A percentile compares a stretch with the other conserved stretches of the same genome.
Conservation (phyloP, 2,797 vertebrate species). For the Sebastes hopkinsi region DNA sequence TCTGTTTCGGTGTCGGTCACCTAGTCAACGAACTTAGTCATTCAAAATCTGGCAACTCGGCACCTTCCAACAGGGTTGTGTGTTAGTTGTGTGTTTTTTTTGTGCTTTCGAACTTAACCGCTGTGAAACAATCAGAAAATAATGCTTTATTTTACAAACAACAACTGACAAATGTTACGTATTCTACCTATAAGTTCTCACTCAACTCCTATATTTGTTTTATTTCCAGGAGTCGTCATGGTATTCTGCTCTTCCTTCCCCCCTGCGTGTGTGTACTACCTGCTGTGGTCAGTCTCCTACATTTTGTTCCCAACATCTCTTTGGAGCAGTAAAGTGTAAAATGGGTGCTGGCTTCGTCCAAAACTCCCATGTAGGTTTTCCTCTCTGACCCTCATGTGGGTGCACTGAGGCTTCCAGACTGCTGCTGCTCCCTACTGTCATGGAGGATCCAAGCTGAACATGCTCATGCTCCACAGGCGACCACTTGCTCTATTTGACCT, state of each 20-base stretch:
- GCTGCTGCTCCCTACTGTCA: conserved; percentile 43
- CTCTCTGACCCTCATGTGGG: conserved; percentile 33
- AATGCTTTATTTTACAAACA: no score
- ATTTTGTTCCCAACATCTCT: conserved; percentile 90
- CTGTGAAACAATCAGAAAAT: no score
- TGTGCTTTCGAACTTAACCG: no score
- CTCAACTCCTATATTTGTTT: neutral
- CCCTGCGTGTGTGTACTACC: conserved; percentile 88
- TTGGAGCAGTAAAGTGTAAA: conserved; percentile 88
- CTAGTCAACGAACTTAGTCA: no score
- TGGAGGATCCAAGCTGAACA: conserved; percentile 54
- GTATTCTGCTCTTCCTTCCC: conserved; percentile 86
- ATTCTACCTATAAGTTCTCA: neutral
- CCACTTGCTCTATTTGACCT: conserved; percentile 33
- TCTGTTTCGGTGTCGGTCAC: no score
- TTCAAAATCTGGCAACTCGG: no score
- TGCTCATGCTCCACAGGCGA: conserved; percentile 25
- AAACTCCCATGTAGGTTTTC: conserved; percentile 27
- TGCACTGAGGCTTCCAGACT: conserved; percentile 48
- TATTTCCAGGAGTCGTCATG: conserved; percentile 82
- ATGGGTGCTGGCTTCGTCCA: neutral
- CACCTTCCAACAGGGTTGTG: no score
- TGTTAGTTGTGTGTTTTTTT: no score
- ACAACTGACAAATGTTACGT: no score
- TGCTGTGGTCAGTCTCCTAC: conserved; percentile 93